These are phyloP conservation scores for Procambarus virginalis DNA, from an alignment of 1,140 invertebrate genomes.

Conservation along the genomic window DNA sequence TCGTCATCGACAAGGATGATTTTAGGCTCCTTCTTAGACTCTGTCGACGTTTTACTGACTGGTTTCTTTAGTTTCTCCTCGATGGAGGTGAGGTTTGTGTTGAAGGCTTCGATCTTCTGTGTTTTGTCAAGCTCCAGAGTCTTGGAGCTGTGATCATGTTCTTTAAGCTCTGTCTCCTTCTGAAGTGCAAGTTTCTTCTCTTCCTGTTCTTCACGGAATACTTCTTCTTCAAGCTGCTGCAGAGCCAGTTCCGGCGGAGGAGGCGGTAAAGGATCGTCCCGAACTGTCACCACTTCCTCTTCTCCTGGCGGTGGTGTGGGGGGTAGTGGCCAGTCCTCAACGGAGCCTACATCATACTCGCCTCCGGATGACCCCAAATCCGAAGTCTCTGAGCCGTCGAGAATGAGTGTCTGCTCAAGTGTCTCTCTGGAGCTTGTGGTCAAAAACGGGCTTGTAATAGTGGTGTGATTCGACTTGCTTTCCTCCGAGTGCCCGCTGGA, in stretches of 20 bases:
- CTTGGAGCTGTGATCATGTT: constrained; percentile 24
- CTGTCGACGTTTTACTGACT: not conserved
- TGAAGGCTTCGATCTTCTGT: constrained; percentile 52
- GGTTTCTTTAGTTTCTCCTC: not conserved
- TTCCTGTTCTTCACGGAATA: constrained; percentile 51
- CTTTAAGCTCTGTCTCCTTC: constrained; percentile 36
- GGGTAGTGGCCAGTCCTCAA: constrained; percentile 66
- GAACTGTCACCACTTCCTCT: constrained; percentile 35
- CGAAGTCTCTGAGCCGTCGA: constrained; percentile 68
- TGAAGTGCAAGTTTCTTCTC: constrained; percentile 50
- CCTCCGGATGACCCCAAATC: constrained; percentile 68
- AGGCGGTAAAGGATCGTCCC: constrained; percentile 42
- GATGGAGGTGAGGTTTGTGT: constrained; percentile 10
- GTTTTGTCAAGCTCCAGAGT: not conserved
- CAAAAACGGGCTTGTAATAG: constrained; percentile 23
- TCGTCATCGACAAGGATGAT: constrained; percentile 46
- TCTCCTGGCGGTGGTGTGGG: constrained; percentile 53
- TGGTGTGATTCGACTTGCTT: not conserved
- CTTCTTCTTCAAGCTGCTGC: constrained; percentile 64
- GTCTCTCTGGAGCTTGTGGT: constrained; percentile 36
- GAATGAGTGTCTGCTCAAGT: constrained; percentile 48
- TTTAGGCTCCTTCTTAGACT: not conserved
- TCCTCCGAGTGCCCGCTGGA: constrained; percentile 5
- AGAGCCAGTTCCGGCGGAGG: constrained; percentile 64
- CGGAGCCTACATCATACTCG: constrained; percentile 62